Evolutionary conservation across 2,888 invertebrate genomes (phyloP).

Genomic region (Macroteleia sp.): DNA sequence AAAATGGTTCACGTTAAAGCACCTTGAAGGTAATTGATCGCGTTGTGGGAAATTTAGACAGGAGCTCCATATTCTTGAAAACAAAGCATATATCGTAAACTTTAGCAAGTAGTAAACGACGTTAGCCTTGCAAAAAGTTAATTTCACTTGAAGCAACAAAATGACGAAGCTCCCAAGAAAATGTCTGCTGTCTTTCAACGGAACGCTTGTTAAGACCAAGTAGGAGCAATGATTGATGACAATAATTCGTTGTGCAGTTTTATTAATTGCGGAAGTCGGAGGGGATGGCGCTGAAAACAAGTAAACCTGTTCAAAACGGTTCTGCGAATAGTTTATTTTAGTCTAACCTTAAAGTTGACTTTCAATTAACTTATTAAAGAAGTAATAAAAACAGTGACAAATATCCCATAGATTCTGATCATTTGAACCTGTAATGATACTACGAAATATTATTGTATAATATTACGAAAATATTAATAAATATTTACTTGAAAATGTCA

Average conservation of each 20-base stretch:
- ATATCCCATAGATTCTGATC: too few relatives aligned
- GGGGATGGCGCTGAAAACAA: too few relatives aligned
- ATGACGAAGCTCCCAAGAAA: conserved; percentile 29
- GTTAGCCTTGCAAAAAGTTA: conserved; percentile 40
- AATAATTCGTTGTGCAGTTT: background rate
- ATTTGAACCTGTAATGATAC: too few relatives aligned
- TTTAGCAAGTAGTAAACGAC: conserved; percentile 31
- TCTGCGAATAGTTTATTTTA: too few relatives aligned
- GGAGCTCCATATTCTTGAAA: conserved; percentile 52
- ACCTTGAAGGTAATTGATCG: conserved; percentile 69
- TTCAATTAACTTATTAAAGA: too few relatives aligned
- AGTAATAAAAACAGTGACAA: too few relatives aligned
- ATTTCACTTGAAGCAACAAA: conserved; percentile 38
- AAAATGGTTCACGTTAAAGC: conserved; percentile 41
- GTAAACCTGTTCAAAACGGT: too few relatives aligned
- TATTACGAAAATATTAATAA: too few relatives aligned
- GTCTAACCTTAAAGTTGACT: too few relatives aligned
- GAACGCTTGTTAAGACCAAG: background rate
- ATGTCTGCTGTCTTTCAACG: conserved; percentile 20
- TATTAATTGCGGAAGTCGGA: too few relatives aligned
- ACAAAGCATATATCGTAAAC: conserved; percentile 40
- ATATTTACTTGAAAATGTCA: too few relatives aligned
- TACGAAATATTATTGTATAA: too few relatives aligned
- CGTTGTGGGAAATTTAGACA: conserved; percentile 45
- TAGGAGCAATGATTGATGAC: conserved; percentile 13